Evolutionary conservation across 2,113 vertebrate genomes (phyloP).

Genomic region (Plotosus lineatus): DNA sequence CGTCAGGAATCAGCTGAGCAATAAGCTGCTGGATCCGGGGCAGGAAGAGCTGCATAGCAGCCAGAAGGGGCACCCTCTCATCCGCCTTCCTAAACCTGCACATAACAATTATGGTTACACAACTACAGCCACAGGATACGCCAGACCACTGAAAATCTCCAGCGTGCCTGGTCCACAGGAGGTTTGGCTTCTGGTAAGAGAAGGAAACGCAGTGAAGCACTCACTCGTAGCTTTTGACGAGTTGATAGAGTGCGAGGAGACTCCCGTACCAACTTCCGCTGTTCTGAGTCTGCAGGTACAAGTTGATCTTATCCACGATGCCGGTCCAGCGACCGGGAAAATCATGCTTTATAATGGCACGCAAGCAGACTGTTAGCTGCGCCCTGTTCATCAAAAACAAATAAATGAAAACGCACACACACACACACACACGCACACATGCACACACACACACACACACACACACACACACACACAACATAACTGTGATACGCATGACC

Average conservation of each 20-base stretch:
- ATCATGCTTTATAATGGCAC: conserved; percentile 93
- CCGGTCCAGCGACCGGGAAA: conserved; percentile 95
- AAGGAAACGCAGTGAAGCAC: conserved; percentile 57
- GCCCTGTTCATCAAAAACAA: conserved; percentile 67
- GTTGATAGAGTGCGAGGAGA: conserved; percentile 91
- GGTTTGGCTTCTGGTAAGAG: neutral
- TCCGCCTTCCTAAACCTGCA: conserved; percentile 91
- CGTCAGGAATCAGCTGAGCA: conserved; percentile 84
- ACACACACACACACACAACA: neutral
- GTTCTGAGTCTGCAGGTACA: conserved; percentile 89
- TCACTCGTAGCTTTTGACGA: conserved; percentile 98
- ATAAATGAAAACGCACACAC: too few relatives aligned
- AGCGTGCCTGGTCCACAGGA: neutral
- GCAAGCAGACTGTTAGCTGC: conserved; percentile 93
- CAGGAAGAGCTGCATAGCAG: conserved; percentile 95
- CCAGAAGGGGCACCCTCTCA: conserved; percentile 88
- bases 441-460: neutral
- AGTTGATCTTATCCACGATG: conserved; percentile 88
- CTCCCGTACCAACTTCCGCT: conserved; percentile 92
- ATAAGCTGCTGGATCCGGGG: conserved; percentile 91
- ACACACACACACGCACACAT: neutral
- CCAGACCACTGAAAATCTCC: too few relatives aligned
- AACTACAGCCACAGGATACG: neutral
- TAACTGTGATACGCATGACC: neutral
- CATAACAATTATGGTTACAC: neutral